Evolutionary conservation across 2,797 vertebrate species (phyloP).

Genomic region (Danio albolineatus): DNA sequence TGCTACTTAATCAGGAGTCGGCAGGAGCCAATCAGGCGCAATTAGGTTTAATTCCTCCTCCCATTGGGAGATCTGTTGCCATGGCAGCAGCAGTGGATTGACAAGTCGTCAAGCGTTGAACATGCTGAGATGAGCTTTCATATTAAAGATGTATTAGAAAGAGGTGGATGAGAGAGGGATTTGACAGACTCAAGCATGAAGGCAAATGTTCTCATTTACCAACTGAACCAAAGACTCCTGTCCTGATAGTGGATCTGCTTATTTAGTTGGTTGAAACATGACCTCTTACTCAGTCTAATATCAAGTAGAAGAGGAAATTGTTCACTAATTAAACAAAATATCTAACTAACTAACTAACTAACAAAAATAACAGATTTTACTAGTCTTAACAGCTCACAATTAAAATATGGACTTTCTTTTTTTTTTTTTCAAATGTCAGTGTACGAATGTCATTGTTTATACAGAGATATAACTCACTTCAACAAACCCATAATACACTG

Average conservation of each 20-base stretch:
- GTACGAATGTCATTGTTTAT: no score
- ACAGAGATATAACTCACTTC: no score
- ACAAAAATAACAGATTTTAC: no score
- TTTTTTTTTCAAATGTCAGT: no score
- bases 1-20: constrained; percentile 77
- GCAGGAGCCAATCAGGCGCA: constrained; percentile 81
- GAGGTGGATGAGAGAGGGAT: constrained; percentile 23
- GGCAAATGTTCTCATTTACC: no score
- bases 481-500: no score
- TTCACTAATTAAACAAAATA: no score
- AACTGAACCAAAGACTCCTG: not conserved
- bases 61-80: constrained; percentile 71
- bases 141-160: constrained; percentile 41
- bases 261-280: not conserved
- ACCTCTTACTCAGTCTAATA: no score
- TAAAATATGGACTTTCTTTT: no score
- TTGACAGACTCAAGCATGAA: not conserved
- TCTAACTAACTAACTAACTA: no score
- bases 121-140: constrained; percentile 54
- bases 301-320: no score
- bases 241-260: not conserved
- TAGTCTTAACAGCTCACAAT: no score
- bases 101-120: constrained; percentile 60
- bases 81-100: constrained; percentile 54
- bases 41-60: constrained; percentile 76